Base-by-base conservation (phyloP, 2,888 invertebrate species). In the Tanypteryx hageni region DNA sequence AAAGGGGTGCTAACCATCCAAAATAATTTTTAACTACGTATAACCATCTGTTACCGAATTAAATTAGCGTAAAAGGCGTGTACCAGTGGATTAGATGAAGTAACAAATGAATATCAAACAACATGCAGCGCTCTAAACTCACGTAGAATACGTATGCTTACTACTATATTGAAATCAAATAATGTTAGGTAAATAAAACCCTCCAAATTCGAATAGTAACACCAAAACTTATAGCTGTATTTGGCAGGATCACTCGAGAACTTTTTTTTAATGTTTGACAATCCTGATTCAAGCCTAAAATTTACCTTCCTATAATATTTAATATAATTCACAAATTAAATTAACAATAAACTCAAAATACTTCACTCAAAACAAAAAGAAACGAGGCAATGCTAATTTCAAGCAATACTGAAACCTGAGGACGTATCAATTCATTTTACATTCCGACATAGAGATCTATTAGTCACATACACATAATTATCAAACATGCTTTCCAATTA, bases 391-490 rank as follows among this genome's bases (percentile, higher is more conserved):
- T 27, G n/a, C 76, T 76, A 76, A 76, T 76, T 22, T 27, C 11
- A 27, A 76, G 76, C 76, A 76, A 27, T 76, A 76, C 76, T 76
- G 89, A 89, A 89, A 89, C 89, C 44, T 64, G 89, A 89, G 44
- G 89, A 89, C 89, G 89, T 89, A 89, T 89, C 89, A 89, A 89
- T 89, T 89, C 61, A 89, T 64, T 64, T 89, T 89, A 89, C 89
- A 89, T 89, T 89, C 89, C 89, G 89, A 89, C 89, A 89, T 89
- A 44, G 56, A 68, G 64, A 89, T 89, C 31, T 44, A 64, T 64
- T 64, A 64, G 68, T 13, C 10, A 27, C 22, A 27, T 27, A 76
- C 76, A 27, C 22, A 76, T 27, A 76, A 27, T 76, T 27, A 76
- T 76, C 27, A 76, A 76, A 76, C 76, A 76, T 76, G 11, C 27